These are phyloP conservation scores for Nymphalis urticae DNA, from an alignment of 2,888 invertebrate genomes.

Conservation along the genomic window DNA sequence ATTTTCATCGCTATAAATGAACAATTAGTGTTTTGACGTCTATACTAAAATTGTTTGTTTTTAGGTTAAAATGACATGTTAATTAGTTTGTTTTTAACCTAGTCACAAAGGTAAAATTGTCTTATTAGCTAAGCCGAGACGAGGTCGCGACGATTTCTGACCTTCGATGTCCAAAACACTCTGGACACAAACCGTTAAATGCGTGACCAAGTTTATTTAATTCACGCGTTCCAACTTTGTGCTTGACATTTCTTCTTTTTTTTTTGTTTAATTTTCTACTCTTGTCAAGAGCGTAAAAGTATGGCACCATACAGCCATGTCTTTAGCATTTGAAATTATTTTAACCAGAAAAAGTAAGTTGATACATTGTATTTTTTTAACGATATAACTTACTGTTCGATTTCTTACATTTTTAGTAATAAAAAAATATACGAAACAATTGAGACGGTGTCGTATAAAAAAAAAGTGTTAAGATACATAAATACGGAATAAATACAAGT, in stretches of 20 bases:
- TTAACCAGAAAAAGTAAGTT: neutral
- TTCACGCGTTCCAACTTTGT: neutral
- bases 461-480: neutral
- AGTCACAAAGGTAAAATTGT: conserved; percentile 40
- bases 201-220: conserved; percentile 2
- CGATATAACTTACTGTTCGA: neutral
- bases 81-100: conserved; percentile 37
- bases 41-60: neutral
- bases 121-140: conserved; percentile 47
- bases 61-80: conserved; percentile 29
- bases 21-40: neutral
- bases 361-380: neutral
- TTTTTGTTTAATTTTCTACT: neutral
- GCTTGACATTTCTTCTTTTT: neutral
- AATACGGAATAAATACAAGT: neutral
- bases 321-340: neutral
- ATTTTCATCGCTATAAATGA: neutral
- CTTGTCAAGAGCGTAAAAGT: neutral
- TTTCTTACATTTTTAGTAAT: too few relatives aligned
- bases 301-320: neutral
- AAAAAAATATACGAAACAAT: too few relatives aligned
- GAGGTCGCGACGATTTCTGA: conserved; percentile 47
- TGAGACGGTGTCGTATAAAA: neutral
- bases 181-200: conserved; percentile 25
- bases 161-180: conserved; percentile 32